Evolutionary conservation across 2,113 vertebrate species (phyloP).

Genomic region (Burhinus bistriatus): DNA sequence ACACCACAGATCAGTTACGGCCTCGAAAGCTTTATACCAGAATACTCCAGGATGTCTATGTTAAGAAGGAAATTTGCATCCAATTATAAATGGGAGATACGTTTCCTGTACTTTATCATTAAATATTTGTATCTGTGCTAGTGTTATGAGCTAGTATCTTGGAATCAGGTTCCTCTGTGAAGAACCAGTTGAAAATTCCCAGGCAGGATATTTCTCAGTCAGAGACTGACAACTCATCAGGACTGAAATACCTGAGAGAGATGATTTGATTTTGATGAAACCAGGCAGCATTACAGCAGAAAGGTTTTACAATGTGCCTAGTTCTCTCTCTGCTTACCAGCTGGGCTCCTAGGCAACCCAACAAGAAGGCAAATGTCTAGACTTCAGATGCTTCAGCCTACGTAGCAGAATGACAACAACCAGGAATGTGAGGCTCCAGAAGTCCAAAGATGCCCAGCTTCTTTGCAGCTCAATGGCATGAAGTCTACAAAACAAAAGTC

Average conservation of each 20-base stretch:
- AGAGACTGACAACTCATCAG: not conserved
- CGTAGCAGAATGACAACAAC: not conserved
- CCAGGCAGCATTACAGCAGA: not conserved
- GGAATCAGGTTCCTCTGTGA: not conserved
- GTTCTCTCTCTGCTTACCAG: not conserved
- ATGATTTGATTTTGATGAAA: not conserved
- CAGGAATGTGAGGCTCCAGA: not conserved
- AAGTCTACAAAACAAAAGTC: not conserved
- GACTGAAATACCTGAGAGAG: not conserved
- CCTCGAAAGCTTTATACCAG: not conserved
- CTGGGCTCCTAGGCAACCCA: constrained; percentile 13
- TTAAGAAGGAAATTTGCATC: not conserved
- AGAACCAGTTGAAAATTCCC: not conserved
- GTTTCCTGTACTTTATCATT: not conserved
- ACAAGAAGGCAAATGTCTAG: not conserved
- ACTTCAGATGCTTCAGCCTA: not conserved
- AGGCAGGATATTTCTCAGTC: not conserved
- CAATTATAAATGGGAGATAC: not conserved
- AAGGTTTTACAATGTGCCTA: not conserved
- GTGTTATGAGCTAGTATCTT: not conserved
- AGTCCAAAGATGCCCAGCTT: not conserved
- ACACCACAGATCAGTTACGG: not conserved
- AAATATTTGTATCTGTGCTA: not conserved
- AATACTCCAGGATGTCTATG: not conserved
- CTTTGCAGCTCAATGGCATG: not conserved